phyloP scores from a whole-genome alignment of 2,797 vertebrate genomes.

The Mallotus villosus region DNA sequence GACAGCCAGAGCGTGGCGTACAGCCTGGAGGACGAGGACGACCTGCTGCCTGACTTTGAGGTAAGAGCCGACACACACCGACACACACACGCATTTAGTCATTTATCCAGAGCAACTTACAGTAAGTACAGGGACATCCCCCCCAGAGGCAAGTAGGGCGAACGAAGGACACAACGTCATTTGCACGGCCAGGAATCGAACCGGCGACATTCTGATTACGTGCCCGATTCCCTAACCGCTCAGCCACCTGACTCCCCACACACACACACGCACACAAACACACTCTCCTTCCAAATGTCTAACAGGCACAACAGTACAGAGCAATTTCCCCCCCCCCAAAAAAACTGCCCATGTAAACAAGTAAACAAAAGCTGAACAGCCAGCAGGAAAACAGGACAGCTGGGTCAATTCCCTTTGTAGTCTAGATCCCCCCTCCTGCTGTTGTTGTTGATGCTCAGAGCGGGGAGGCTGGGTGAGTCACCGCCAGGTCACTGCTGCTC shows the following conservation, averaged over 20 bases:
- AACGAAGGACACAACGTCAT: too few relatives aligned
- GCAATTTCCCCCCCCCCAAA: background rate
- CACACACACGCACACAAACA: background rate
- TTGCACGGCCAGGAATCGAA: too few relatives aligned
- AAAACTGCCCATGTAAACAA: background rate
- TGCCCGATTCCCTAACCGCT: too few relatives aligned
- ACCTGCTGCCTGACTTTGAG: constrained; percentile 78
- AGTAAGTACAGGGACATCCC: too few relatives aligned
- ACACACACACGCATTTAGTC: too few relatives aligned
- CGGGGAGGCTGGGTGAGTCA: background rate
- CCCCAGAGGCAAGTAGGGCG: too few relatives aligned
- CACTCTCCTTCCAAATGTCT: background rate
- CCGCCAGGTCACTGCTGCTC: background rate
- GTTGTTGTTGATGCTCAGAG: background rate
- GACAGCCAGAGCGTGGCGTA: constrained; percentile 79
- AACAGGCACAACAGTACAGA: background rate
- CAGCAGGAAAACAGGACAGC: background rate
- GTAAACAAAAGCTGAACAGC: background rate
- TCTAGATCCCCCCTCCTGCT: background rate
- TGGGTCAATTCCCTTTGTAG: background rate
- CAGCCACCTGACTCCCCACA: too few relatives aligned
- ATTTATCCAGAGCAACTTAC: too few relatives aligned
- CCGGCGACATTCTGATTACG: too few relatives aligned
- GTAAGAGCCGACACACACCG: constrained; percentile 49
- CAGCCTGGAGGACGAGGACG: constrained; percentile 80